Conservation (phyloP, 2,888 invertebrate genomes). For the Nebria brevicollis region DNA sequence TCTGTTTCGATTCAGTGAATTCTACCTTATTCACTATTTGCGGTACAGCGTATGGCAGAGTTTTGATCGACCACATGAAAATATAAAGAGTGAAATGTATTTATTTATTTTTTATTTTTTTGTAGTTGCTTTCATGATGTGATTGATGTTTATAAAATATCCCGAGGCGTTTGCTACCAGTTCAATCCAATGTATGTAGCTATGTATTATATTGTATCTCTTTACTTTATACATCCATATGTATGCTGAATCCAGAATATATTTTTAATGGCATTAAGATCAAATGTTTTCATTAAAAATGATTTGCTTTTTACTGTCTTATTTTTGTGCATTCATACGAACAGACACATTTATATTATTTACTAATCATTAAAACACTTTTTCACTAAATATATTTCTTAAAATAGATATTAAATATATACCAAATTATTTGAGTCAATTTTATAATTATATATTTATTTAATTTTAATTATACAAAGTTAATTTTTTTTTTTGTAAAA, state of each 20-base stretch:
- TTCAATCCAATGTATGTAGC: not conserved
- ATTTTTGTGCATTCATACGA: too few relatives aligned
- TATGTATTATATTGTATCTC: not conserved
- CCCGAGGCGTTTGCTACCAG: conserved; percentile 21
- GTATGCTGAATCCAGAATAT: not conserved
- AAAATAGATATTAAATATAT: too few relatives aligned
- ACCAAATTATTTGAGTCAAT: too few relatives aligned
- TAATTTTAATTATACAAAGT: too few relatives aligned
- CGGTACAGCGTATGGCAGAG: conserved; percentile 14
- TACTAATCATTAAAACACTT: too few relatives aligned
- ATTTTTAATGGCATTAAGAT: not conserved
- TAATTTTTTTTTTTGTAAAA: too few relatives aligned
- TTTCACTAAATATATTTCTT: too few relatives aligned
- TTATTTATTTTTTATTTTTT: conserved; percentile 33
- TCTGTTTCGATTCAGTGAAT: too few relatives aligned
- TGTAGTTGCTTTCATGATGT: conserved; percentile 34
- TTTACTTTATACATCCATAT: not conserved
- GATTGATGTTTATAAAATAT: conserved; percentile 37
- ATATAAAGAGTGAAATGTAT: conserved; percentile 29
- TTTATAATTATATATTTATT: too few relatives aligned
- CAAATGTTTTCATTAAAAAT: not conserved
- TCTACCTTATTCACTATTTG: not conserved
- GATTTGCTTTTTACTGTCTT: too few relatives aligned
- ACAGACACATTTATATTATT: too few relatives aligned
- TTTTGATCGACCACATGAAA: conserved; percentile 39